Conservation (phyloP, 2,113 vertebrate species). For the Condylura cristata region DNA sequence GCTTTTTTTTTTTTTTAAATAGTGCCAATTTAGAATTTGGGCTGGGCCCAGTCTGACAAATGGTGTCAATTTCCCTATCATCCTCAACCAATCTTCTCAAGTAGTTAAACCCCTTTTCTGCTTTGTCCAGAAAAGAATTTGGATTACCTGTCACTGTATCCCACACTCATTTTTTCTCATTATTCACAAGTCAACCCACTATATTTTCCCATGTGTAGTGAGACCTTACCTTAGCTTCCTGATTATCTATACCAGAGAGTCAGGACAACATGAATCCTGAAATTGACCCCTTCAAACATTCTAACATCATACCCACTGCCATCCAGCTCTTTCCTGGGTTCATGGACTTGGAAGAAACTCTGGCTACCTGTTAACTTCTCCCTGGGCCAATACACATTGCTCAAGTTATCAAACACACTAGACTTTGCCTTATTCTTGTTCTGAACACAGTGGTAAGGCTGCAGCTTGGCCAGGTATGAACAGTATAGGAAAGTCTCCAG, state of each 20-base stretch:
- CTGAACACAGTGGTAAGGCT: not conserved
- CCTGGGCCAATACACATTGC: not conserved
- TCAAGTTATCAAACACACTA: not conserved
- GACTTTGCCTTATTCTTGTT: not conserved
- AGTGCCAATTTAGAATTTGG: not conserved
- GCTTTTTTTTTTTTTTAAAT: not conserved
- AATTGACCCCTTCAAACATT: not conserved
- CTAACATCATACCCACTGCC: not conserved
- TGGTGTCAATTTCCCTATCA: not conserved
- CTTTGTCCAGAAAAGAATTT: not conserved
- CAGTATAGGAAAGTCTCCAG: not conserved
- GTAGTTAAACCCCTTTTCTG: conserved; percentile 3
- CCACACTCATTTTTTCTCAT: not conserved
- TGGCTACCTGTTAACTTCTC: not conserved
- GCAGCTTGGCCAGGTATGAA: not conserved
- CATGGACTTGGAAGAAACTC: not conserved
- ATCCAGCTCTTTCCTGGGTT: not conserved
- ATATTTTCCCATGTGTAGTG: not conserved
- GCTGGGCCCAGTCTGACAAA: not conserved
- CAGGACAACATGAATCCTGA: not conserved
- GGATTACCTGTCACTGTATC: not conserved
- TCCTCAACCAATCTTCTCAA: not conserved
- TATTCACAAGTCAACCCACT: not conserved
- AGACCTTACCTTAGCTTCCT: not conserved
- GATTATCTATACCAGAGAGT: not conserved